Conservation (phyloP, 2,888 invertebrate genomes). For the Leucozona laternaria region DNA sequence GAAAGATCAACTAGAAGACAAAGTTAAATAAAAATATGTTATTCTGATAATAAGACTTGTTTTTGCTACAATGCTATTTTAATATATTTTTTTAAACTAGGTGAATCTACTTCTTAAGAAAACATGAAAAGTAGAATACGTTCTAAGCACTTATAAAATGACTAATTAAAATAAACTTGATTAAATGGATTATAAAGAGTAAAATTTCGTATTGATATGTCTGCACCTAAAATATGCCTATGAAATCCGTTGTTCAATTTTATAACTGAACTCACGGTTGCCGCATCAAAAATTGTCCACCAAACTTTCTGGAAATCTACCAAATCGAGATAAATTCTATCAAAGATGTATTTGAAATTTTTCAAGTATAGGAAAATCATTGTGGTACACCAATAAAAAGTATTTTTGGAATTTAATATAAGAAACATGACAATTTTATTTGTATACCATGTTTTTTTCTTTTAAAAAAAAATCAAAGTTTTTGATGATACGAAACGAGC, state of each 20-base stretch:
- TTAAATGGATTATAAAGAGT: background rate
- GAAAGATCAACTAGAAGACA: constrained; percentile 94
- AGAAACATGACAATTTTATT: too few species aligned
- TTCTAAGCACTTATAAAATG: constrained; percentile 43
- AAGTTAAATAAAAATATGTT: constrained; percentile 57
- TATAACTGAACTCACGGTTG: background rate
- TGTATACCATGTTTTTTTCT: too few species aligned
- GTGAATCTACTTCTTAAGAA: constrained; percentile 53
- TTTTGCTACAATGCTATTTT: constrained; percentile 34
- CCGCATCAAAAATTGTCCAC: background rate
- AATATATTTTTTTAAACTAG: constrained; percentile 53
- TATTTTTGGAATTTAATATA: too few species aligned
- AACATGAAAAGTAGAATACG: constrained; percentile 45
- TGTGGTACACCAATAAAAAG: too few species aligned
- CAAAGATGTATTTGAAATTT: background rate
- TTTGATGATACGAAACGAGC: too few species aligned
- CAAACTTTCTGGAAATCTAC: background rate
- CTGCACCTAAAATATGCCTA: background rate
- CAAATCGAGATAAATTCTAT: background rate
- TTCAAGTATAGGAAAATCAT: background rate
- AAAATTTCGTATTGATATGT: background rate
- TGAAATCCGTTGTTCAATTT: background rate
- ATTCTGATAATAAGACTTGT: background rate
- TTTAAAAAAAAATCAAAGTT: too few species aligned
- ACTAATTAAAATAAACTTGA: constrained; percentile 30